Percentiles rank a stretch among this genome's conserved stretches.
phyloP scores from a whole-genome alignment of 2,797 vertebrate species.

The Melanotaenia nigrans region DNA sequence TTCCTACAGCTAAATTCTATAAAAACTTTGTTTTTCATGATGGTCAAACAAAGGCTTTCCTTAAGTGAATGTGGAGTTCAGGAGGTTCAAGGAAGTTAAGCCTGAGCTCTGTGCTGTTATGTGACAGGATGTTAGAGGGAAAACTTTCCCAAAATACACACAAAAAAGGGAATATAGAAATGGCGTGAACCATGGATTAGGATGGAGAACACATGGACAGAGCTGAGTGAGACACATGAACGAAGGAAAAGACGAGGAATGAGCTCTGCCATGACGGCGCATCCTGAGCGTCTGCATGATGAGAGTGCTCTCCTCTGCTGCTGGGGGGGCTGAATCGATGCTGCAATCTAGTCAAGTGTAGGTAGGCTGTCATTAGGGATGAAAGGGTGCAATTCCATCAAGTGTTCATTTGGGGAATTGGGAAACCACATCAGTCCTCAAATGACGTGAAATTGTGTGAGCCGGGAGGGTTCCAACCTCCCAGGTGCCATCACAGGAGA shows the following conservation, averaged over 20 bases:
- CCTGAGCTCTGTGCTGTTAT: constrained; percentile 1
- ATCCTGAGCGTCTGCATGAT: constrained; percentile 34
- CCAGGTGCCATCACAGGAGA: constrained; percentile 68
- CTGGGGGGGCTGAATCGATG: constrained; percentile 69
- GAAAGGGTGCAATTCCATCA: constrained; percentile 74
- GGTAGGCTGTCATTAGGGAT: constrained; percentile 66
- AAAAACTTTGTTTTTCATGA: constrained; percentile 18
- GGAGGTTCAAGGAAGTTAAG: constrained; percentile 10
- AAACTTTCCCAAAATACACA: neutral
- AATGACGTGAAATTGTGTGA: constrained; percentile 69
- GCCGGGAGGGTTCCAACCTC: constrained; percentile 63
- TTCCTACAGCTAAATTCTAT: constrained; percentile 9
- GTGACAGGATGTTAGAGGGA: neutral
- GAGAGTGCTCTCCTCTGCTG: constrained; percentile 64
- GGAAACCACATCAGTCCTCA: constrained; percentile 58
- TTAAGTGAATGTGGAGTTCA: constrained; percentile 1
- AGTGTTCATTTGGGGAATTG: constrained; percentile 74
- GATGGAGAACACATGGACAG: neutral
- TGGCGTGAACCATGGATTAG: neutral
- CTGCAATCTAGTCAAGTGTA: constrained; percentile 76
- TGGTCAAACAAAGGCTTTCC: constrained; percentile 15
- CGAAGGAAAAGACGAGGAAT: constrained; percentile 38
- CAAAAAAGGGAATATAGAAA: neutral
- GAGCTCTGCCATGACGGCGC: constrained; percentile 14
- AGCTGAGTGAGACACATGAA: constrained; percentile 1